Conservation (phyloP, 2,797 vertebrate species). For the Phalanger gymnotis region DNA sequence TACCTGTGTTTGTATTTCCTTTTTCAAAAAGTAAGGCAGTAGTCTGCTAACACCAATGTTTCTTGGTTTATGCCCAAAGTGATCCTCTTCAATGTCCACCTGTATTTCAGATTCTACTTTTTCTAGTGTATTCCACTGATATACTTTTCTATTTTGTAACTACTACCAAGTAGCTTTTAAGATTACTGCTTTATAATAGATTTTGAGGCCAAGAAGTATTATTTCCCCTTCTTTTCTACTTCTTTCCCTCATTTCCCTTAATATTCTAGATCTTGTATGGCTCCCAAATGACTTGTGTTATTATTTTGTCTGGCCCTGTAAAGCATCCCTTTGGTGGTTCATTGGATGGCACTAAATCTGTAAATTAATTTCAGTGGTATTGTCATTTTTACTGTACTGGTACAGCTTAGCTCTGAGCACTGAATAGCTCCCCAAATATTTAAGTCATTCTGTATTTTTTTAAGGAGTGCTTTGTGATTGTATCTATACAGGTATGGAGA, state of each 20-base stretch:
- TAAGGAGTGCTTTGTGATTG: neutral
- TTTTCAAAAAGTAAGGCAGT: conserved; percentile 39
- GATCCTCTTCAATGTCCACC: conserved; percentile 4
- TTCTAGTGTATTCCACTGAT: neutral
- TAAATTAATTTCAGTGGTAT: neutral
- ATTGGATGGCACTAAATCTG: neutral
- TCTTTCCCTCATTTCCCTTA: neutral
- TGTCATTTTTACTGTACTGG: neutral
- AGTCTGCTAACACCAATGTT: conserved; percentile 7
- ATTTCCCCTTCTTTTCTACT: neutral
- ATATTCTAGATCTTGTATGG: neutral
- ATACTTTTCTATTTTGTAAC: neutral
- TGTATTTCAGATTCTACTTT: neutral
- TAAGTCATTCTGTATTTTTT: neutral
- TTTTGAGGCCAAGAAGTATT: neutral
- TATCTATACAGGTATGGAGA: neutral
- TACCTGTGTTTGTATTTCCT: conserved; percentile 52
- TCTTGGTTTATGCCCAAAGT: conserved; percentile 45
- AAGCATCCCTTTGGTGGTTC: neutral
- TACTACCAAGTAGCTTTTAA: neutral
- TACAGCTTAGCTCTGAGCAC: neutral
- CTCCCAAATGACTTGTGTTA: neutral
- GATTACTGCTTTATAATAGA: neutral
- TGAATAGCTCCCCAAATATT: neutral
- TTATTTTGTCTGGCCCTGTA: neutral